Evolutionary conservation across 1,140 invertebrate species (phyloP).

Genomic region (Elysia chlorotica): DNA sequence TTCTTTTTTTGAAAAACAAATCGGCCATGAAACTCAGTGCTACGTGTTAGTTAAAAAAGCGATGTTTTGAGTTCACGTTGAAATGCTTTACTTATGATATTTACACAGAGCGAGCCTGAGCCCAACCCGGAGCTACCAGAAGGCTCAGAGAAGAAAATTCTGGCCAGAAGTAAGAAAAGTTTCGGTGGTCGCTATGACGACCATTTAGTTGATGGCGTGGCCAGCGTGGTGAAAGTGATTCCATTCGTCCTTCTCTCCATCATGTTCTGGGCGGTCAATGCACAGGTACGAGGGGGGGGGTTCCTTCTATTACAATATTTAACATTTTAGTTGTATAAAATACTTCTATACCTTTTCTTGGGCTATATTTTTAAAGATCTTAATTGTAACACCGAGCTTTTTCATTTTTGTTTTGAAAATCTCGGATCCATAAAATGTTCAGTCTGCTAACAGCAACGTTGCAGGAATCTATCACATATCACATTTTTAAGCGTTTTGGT

Average conservation of each 20-base stretch:
- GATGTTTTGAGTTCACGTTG: no score
- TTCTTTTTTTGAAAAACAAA: neutral
- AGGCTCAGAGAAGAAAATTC: slow-evolving; percentile 36
- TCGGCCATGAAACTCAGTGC: neutral
- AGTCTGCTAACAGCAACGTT: neutral
- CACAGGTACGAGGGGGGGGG: slow-evolving; percentile 55
- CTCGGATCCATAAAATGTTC: neutral
- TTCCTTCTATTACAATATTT: neutral
- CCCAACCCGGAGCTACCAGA: neutral
- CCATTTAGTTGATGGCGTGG: slow-evolving; percentile 63
- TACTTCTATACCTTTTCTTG: neutral
- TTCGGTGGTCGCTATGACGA: slow-evolving; percentile 64
- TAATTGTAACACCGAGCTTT: neutral
- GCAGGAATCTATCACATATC: no score
- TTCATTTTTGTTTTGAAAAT: neutral
- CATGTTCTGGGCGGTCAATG: slow-evolving; percentile 65
- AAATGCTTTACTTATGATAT: no score
- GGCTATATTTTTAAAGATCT: neutral
- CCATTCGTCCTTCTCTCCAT: slow-evolving; percentile 63
- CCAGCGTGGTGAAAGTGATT: slow-evolving; percentile 56
- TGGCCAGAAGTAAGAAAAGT: slow-evolving; percentile 59
- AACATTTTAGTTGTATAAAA: neutral
- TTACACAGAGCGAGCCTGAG: neutral
- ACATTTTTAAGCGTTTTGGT: no score
- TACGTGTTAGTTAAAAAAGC: no score